A percentile compares a stretch with the other conserved stretches of the same genome.
phyloP scores from a whole-genome alignment of 2,888 invertebrate genomes.

The Miltochrista miniata region DNA sequence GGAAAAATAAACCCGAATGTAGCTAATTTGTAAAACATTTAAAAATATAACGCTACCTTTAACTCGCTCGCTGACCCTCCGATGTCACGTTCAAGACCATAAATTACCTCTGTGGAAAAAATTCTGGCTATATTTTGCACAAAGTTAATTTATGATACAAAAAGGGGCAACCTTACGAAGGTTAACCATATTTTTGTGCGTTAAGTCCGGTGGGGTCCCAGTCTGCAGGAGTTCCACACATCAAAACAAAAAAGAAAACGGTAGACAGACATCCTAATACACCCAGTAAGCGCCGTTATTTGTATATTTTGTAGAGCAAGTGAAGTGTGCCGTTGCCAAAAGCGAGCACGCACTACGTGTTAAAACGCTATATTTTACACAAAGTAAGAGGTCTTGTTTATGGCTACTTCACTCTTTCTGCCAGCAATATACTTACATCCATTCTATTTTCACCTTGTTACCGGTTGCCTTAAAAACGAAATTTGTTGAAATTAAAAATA shows the following conservation, averaged over 20 bases:
- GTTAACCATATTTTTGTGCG: too few species aligned
- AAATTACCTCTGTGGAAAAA: background rate
- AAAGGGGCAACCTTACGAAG: too few species aligned
- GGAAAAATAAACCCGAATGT: conserved; percentile 5
- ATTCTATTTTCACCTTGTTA: background rate
- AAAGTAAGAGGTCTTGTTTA: conserved; percentile 11
- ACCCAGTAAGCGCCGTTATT: too few species aligned
- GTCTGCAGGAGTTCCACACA: too few species aligned
- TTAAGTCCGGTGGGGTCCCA: too few species aligned
- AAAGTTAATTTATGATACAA: too few species aligned
- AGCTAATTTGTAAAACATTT: background rate
- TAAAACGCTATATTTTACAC: conserved; percentile 5
- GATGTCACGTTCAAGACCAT: background rate
- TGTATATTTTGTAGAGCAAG: too few species aligned
- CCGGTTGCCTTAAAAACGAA: too few species aligned
- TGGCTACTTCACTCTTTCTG: background rate
- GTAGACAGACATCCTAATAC: too few species aligned
- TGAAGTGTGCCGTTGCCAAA: background rate
- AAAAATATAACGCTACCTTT: too few species aligned
- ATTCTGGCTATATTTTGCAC: background rate
- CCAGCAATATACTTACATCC: background rate
- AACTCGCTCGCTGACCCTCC: background rate
- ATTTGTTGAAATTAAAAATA: too few species aligned
- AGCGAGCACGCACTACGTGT: background rate
- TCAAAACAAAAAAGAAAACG: too few species aligned